Evolutionary conservation across 2,113 vertebrate genomes (phyloP).

Genomic region (Sphaerodactylus townsendi): DNA sequence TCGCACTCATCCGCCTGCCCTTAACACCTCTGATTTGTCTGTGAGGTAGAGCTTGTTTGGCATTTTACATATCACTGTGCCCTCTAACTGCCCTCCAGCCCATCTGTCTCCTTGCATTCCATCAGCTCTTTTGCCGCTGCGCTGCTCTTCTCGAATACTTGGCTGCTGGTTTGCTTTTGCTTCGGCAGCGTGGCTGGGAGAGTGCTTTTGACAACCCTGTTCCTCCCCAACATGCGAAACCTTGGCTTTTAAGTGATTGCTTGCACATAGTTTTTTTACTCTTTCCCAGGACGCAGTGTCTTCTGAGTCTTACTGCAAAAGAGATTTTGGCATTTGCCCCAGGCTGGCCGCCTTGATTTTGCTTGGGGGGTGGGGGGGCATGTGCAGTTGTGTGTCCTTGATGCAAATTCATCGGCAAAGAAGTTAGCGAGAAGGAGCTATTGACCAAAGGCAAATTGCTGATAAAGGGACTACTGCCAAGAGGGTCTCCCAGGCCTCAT

Average conservation of each 20-base stretch:
- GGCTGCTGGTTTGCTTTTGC: background rate
- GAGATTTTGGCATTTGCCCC: background rate
- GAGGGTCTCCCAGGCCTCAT: background rate
- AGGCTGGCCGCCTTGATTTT: background rate
- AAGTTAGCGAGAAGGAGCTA: constrained; percentile 21
- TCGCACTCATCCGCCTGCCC: constrained; percentile 7
- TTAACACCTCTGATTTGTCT: constrained; percentile 44
- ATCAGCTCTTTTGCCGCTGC: constrained; percentile 30
- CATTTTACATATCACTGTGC: constrained; percentile 27
- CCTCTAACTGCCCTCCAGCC: constrained; percentile 38
- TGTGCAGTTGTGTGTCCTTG: constrained; percentile 38
- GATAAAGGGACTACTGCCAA: constrained; percentile 8
- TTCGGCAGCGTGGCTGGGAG: background rate
- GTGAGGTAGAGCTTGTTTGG: constrained; percentile 34
- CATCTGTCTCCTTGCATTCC: constrained; percentile 35
- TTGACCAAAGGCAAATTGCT: constrained; percentile 28
- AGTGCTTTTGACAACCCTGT: background rate
- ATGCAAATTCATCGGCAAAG: constrained; percentile 34
- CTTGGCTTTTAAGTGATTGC: background rate
- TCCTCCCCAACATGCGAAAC: constrained; percentile 22
- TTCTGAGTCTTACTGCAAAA: background rate
- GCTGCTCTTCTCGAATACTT: constrained; percentile 12
- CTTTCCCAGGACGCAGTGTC: constrained; percentile 13
- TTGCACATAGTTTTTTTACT: background rate
- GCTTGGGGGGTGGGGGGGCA: background rate